These are phyloP conservation scores for Leptopilina myrica DNA, from an alignment of 2,888 invertebrate genomes.

Conservation along the genomic window DNA sequence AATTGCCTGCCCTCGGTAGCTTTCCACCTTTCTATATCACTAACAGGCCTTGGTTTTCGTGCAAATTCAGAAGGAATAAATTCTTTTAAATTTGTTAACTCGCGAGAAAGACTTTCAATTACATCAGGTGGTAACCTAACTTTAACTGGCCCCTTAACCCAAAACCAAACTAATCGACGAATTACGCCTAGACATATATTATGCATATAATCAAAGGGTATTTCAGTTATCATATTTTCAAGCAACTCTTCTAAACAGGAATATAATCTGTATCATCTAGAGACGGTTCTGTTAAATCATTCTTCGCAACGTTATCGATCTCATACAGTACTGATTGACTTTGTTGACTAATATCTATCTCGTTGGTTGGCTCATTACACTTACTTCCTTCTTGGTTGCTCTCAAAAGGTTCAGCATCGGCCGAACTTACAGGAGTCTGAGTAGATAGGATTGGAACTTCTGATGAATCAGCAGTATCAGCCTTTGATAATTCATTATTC, in stretches of 20 bases:
- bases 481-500: too few species aligned
- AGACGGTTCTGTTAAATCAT: too few species aligned
- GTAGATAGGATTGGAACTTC: too few species aligned
- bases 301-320: too few species aligned
- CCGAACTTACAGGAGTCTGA: too few species aligned
- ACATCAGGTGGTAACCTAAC: slow-evolving; percentile 8
- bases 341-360: too few species aligned
- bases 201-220: slow-evolving; percentile 40
- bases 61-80: not conserved
- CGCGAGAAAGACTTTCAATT: not conserved
- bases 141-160: slow-evolving; percentile 14
- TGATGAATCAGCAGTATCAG: too few species aligned
- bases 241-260: slow-evolving; percentile 35
- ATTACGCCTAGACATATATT: slow-evolving; percentile 11
- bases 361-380: too few species aligned
- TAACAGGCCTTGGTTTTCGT: slow-evolving; percentile 18
- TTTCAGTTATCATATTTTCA: slow-evolving; percentile 22
- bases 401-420: too few species aligned
- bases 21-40: slow-evolving; percentile 32
- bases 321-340: too few species aligned
- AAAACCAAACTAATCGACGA: slow-evolving; percentile 20
- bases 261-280: not conserved
- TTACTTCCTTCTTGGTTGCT: too few species aligned
- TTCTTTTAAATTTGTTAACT: not conserved
- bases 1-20: slow-evolving; percentile 41